These are phyloP conservation scores for Drosophila nigricruria DNA, from an alignment of 2,888 invertebrate genomes.

Conservation along the genomic window DNA sequence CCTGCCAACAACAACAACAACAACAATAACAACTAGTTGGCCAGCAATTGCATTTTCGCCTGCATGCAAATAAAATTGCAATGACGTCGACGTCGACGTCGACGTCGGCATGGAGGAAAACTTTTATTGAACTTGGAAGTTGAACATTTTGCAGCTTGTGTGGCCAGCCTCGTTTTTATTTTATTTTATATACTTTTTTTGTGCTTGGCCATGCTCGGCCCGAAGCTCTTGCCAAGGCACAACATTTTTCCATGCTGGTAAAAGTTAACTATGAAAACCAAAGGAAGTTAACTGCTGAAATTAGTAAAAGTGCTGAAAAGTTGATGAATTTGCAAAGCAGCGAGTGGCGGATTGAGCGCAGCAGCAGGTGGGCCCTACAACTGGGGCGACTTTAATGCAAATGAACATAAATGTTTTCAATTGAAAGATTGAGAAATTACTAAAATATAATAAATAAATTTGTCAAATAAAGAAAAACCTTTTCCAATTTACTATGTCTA, in stretches of 20 bases:
- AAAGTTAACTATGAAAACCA: slow-evolving; percentile 84
- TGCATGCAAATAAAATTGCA: slow-evolving; percentile 79
- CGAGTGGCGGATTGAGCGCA: slow-evolving; percentile 26
- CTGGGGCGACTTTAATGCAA: slow-evolving; percentile 7
- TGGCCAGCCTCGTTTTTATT: not conserved
- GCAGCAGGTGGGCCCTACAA: slow-evolving; percentile 13
- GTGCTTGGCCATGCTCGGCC: not conserved
- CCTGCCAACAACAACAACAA: slow-evolving; percentile 40
- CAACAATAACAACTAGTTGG: slow-evolving; percentile 23
- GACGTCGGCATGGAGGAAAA: slow-evolving; percentile 66
- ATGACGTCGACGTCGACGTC: slow-evolving; percentile 47
- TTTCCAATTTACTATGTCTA: too few relatives aligned
- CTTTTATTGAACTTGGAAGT: slow-evolving; percentile 81
- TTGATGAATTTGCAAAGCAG: slow-evolving; percentile 77
- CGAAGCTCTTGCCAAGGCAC: slow-evolving; percentile 67
- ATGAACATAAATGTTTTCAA: not conserved
- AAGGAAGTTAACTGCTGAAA: slow-evolving; percentile 84
- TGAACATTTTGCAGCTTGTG: slow-evolving; percentile 51
- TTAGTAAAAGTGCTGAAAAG: slow-evolving; percentile 83
- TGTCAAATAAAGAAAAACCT: too few relatives aligned
- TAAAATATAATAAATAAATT: not conserved
- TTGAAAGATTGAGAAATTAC: not conserved
- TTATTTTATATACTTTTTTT: not conserved
- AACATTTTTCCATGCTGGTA: slow-evolving; percentile 80
- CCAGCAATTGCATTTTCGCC: slow-evolving; percentile 73